Conservation (phyloP, 2,797 vertebrate species). For the Acridotheres tristis region DNA sequence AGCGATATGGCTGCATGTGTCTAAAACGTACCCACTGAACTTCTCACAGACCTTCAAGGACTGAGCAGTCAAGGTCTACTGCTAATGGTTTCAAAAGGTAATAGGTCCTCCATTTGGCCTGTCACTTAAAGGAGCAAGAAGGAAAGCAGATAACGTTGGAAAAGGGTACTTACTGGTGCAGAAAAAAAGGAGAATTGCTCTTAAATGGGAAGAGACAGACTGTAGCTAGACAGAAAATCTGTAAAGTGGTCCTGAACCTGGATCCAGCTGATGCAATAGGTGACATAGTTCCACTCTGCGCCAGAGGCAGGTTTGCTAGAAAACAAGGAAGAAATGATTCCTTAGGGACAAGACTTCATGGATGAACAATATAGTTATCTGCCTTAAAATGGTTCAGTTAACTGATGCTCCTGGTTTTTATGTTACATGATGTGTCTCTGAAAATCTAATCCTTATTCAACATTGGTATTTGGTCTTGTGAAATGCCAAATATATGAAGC, state of each 20-base stretch:
- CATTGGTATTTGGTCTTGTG: background rate
- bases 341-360: background rate
- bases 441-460: background rate
- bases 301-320: background rate
- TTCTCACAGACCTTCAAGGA: background rate
- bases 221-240: background rate
- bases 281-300: background rate
- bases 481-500: background rate
- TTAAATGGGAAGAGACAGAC: background rate
- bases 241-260: background rate
- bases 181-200: background rate
- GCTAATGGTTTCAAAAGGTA: background rate
- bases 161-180: background rate
- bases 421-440: background rate
- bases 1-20: rapidly evolving
- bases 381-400: background rate
- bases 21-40: background rate
- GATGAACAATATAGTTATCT: background rate
- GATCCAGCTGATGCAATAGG: background rate
- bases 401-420: background rate
- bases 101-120: background rate
- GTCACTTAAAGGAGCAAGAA: background rate
- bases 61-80: background rate
- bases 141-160: background rate
- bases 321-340: background rate